Percentiles rank a stretch among this genome's conserved stretches.
Conservation (phyloP, 2,113 vertebrate species). For the Pteropus alecto region DNA sequence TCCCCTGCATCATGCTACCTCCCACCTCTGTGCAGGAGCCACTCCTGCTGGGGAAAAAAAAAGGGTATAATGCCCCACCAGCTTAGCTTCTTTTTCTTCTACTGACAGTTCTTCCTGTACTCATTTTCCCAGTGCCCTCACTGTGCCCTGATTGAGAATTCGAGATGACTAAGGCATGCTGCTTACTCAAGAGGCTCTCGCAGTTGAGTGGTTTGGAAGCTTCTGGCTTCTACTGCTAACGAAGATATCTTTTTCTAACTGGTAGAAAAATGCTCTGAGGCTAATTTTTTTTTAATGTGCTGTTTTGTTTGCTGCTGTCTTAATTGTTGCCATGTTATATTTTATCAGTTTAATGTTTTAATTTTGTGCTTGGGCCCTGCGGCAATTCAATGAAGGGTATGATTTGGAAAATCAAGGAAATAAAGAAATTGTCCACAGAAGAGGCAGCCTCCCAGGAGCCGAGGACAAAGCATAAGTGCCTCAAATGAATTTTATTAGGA, state of each 20-base stretch:
- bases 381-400: slow-evolving; percentile 66
- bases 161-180: background rate
- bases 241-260: slow-evolving; percentile 48
- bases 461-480: background rate
- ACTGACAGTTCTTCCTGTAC: background rate
- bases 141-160: background rate
- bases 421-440: slow-evolving; percentile 63
- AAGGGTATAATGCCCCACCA: background rate
- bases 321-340: slow-evolving; percentile 64
- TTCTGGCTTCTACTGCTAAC: slow-evolving; percentile 25
- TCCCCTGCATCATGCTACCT: background rate
- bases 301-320: slow-evolving; percentile 60
- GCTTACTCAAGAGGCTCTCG: background rate
- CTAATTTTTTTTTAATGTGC: slow-evolving; percentile 23
- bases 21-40: background rate
- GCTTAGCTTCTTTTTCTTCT: background rate
- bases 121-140: background rate
- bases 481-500: slow-evolving; percentile 59
- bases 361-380: slow-evolving; percentile 62
- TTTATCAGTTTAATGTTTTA: slow-evolving; percentile 71
- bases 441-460: slow-evolving; percentile 55
- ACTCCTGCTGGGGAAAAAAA: background rate
- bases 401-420: slow-evolving; percentile 70
- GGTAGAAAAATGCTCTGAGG: slow-evolving; percentile 29
- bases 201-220: slow-evolving; percentile 21